A percentile compares a stretch with the other conserved stretches of the same genome.
These are phyloP conservation scores for Myrmophylax atrothorax DNA, from an alignment of 2,113 vertebrate genomes.

Conservation along the genomic window DNA sequence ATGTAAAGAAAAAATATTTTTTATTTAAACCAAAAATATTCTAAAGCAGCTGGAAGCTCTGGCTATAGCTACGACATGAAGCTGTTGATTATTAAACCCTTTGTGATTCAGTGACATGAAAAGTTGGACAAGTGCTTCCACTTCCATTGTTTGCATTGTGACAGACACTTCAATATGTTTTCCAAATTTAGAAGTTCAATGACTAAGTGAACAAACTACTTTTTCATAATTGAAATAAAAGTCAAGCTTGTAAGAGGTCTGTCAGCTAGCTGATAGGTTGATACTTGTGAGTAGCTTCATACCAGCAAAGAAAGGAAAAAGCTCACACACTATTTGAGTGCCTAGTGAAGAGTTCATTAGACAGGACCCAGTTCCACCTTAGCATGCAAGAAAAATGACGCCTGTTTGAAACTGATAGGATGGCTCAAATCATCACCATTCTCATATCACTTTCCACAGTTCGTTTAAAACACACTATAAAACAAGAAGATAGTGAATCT, in stretches of 20 bases:
- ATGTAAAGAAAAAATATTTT: background rate
- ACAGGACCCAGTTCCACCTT: background rate
- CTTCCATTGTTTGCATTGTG: background rate
- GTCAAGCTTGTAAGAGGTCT: background rate
- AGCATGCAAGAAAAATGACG: background rate
- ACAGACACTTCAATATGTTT: background rate
- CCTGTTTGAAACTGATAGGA: background rate
- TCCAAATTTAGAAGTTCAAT: background rate
- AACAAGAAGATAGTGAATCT: background rate
- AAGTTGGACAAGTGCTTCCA: background rate
- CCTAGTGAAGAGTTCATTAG: background rate
- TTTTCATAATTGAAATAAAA: background rate
- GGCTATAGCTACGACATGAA: background rate
- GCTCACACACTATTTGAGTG: background rate
- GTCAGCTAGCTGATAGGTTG: background rate
- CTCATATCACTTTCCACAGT: background rate
- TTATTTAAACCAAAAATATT: background rate
- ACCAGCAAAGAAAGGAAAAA: background rate
- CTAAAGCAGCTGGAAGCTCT: background rate
- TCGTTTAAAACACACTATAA: background rate
- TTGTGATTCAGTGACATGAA: rapidly evolving
- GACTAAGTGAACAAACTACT: background rate
- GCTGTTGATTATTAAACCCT: background rate
- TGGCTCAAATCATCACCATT: background rate
- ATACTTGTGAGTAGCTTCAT: background rate